Percentiles rank a stretch among this genome's conserved stretches.
Conservation (phyloP, 2,888 invertebrate genomes). For the Apodemia duryi region DNA sequence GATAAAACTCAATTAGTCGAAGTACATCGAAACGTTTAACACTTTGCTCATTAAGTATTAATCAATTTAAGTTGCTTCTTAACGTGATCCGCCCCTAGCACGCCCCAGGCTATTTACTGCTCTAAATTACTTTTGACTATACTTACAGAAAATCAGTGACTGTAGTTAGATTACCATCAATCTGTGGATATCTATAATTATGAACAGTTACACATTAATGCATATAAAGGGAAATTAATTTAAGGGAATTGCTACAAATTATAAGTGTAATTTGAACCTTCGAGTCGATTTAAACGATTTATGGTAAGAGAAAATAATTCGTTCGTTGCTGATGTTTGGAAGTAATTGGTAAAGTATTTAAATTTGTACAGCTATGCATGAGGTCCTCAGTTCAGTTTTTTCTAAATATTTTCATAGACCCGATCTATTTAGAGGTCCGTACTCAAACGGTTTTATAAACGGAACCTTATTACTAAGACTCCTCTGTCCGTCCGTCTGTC, state of each 20-base stretch:
- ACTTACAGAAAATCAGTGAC: conserved; percentile 28
- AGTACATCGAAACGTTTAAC: conserved; percentile 45
- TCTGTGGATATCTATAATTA: conserved; percentile 26
- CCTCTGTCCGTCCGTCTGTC: too few relatives aligned
- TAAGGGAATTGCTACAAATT: conserved; percentile 13
- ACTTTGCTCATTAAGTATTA: conserved; percentile 61
- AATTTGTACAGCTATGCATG: not conserved
- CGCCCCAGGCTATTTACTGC: conserved; percentile 41
- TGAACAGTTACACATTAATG: conserved; percentile 24
- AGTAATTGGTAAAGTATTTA: conserved; percentile 2
- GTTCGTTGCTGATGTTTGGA: not conserved
- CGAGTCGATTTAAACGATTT: conserved; percentile 1
- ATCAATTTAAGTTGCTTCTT: conserved; percentile 47
- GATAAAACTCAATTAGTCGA: conserved; percentile 34
- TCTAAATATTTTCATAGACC: too few relatives aligned
- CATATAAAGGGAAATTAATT: conserved; percentile 5
- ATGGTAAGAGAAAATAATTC: not conserved
- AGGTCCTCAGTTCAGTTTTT: too few relatives aligned
- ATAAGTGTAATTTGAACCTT: conserved; percentile 1
- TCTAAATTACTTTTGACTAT: conserved; percentile 37
- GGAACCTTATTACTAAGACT: too few relatives aligned
- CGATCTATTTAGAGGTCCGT: not conserved
- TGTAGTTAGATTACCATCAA: conserved; percentile 27
- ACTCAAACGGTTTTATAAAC: too few relatives aligned
- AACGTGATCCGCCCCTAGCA: conserved; percentile 34